Conservation (phyloP, 2,888 invertebrate species). For the Pseudococcus longispinus region DNA sequence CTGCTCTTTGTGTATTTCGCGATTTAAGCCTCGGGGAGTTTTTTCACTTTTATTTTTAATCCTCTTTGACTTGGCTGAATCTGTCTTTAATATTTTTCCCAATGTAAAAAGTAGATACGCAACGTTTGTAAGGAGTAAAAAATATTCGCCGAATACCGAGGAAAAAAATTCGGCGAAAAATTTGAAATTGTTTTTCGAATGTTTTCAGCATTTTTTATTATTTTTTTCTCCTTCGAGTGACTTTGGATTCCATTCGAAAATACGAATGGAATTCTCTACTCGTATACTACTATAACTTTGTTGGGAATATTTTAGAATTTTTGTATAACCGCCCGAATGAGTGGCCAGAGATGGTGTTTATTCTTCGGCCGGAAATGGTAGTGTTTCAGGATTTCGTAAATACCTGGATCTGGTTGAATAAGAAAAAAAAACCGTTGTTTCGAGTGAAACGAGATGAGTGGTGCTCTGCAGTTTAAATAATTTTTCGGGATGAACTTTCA, state of each 20-base stretch:
- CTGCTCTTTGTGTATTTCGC: not conserved
- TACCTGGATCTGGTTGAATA: not conserved
- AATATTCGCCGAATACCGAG: not conserved
- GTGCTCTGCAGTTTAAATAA: no score
- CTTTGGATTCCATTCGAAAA: not conserved
- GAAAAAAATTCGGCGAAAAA: not conserved
- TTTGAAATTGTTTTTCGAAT: slow-evolving; percentile 7
- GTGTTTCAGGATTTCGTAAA: not conserved
- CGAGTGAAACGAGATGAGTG: no score
- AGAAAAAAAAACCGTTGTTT: no score
- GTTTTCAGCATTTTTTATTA: not conserved
- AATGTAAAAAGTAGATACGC: not conserved
- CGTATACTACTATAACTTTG: not conserved
- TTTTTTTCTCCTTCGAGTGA: not conserved
- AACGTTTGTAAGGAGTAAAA: not conserved
- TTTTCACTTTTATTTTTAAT: not conserved
- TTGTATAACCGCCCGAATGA: not conserved
- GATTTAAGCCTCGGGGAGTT: not conserved
- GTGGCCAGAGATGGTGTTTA: not conserved
- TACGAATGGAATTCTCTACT: not conserved
- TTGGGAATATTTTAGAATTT: not conserved
- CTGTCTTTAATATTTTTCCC: not conserved
- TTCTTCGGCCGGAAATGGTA: not conserved
- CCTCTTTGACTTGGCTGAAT: not conserved
- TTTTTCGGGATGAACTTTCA: no score